These are phyloP conservation scores for Tromatobia lineatoria DNA, from an alignment of 2,888 invertebrate genomes.

Conservation along the genomic window DNA sequence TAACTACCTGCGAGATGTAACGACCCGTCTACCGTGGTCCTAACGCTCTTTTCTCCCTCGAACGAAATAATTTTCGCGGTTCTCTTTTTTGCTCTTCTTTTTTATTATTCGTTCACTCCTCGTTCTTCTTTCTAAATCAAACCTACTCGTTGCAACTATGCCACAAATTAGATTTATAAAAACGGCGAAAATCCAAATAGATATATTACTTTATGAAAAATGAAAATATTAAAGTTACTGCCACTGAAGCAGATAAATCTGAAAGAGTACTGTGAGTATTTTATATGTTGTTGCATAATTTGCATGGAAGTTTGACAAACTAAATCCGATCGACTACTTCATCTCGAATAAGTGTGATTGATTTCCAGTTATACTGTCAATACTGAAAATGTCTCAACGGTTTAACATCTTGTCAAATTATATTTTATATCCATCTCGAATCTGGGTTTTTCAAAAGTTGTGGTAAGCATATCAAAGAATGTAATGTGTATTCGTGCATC, in stretches of 20 bases:
- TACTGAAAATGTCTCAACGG: too few relatives aligned
- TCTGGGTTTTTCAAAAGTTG: too few relatives aligned
- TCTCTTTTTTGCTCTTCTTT: conserved; percentile 58
- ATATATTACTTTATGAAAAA: background rate
- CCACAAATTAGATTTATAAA: conserved; percentile 2
- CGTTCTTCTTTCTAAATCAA: conserved; percentile 1
- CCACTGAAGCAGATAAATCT: background rate
- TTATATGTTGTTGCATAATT: background rate
- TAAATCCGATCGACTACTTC: too few relatives aligned
- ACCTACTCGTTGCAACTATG: background rate
- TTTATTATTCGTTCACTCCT: conserved; percentile 31
- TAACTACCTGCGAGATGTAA: conserved; percentile 70
- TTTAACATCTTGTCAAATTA: too few relatives aligned
- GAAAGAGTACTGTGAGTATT: background rate
- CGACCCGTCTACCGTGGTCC: conserved; percentile 64
- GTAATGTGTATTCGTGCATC: too few relatives aligned
- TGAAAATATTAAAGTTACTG: background rate
- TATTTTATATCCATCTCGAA: too few relatives aligned
- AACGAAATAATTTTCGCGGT: conserved; percentile 67
- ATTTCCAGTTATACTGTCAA: too few relatives aligned
- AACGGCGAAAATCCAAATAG: background rate
- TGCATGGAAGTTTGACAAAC: too few relatives aligned
- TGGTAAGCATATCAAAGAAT: too few relatives aligned
- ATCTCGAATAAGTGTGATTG: too few relatives aligned
- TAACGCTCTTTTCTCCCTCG: conserved; percentile 48